Evolutionary conservation across 2,888 invertebrate genomes (phyloP).

Genomic region (Sipha maydis): DNA sequence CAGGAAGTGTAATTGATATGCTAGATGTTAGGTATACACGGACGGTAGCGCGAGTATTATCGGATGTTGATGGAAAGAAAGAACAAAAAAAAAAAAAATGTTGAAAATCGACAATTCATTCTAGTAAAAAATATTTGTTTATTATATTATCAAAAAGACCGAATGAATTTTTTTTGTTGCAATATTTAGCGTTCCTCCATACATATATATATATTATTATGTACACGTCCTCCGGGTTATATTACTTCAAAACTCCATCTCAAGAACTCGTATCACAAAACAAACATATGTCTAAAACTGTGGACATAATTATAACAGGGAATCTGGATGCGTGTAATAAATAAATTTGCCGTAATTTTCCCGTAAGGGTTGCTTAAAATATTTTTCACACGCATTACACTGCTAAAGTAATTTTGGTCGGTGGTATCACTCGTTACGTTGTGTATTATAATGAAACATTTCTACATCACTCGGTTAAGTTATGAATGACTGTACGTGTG

Average conservation of each 20-base stretch:
- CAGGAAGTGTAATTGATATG: conserved; percentile 51
- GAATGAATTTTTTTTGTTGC: neutral
- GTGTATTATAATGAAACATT: neutral
- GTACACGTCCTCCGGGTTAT: neutral
- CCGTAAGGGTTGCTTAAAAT: neutral
- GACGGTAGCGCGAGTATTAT: conserved; percentile 47
- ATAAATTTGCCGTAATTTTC: neutral
- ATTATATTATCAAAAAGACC: neutral
- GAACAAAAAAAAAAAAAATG: neutral
- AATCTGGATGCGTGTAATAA: neutral
- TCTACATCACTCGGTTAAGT: too few species aligned
- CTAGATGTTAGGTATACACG: neutral
- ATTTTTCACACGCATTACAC: neutral
- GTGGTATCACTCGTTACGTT: neutral
- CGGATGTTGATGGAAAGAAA: neutral
- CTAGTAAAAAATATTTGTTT: neutral
- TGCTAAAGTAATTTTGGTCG: neutral
- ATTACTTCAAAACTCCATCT: neutral
- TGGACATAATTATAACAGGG: neutral
- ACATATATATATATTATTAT: neutral
- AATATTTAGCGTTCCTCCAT: neutral
- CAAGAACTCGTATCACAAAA: neutral
- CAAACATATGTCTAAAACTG: too few species aligned
- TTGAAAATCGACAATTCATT: neutral
- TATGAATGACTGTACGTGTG: too few species aligned